Base-by-base conservation (phyloP, 1,140 invertebrate species). In the Brachionus plicatilis region DNA sequence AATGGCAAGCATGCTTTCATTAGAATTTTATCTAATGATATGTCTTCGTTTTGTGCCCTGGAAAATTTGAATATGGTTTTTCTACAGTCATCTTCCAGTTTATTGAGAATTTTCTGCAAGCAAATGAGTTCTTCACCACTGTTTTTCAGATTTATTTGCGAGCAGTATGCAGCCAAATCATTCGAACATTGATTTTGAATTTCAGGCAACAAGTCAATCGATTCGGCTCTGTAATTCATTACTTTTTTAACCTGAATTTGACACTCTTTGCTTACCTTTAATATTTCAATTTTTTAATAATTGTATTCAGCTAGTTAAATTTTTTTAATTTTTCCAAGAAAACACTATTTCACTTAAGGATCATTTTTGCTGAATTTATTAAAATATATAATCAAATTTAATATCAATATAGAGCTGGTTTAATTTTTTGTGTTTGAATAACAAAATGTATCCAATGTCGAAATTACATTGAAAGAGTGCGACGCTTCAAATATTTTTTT, bases 181-280 rank as follows among this genome's bases (percentile, higher is more conserved):
- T 93, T 92, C 1, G 98, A 90, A 88, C 97, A 99, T 50, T 91
- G 91, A 87, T 94, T 93, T 90, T 98, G 96, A 84, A 99, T 93
- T 90, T 97, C 94, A 8, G 97, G 96, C 86, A 96, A 93, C 6
- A 99, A 91, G 88, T 98, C 94, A 3, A 99, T 95, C 87, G 93
- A 95, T 0, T 94, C 91, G 3, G 97, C 96, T 85, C 97, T 90
- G 87, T 95, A 94, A 82, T 94, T 91, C 95, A 99, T 96, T 0
- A 97, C 94, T 86, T 95, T 87, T 91, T 93, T 92, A 0, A 99
- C 93, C 90, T 98, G 94, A 85, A 93, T 91, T 82, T 89, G 85
- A 86, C 92, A 93, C 66, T 87, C 85, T 14, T 85, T 84, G n/a
- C 86, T 88, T 11, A 91, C 65, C 88, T 90, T 76, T 50, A 65